These are phyloP conservation scores for Chamaea fasciata DNA, from an alignment of 2,113 vertebrate genomes.

Conservation along the genomic window DNA sequence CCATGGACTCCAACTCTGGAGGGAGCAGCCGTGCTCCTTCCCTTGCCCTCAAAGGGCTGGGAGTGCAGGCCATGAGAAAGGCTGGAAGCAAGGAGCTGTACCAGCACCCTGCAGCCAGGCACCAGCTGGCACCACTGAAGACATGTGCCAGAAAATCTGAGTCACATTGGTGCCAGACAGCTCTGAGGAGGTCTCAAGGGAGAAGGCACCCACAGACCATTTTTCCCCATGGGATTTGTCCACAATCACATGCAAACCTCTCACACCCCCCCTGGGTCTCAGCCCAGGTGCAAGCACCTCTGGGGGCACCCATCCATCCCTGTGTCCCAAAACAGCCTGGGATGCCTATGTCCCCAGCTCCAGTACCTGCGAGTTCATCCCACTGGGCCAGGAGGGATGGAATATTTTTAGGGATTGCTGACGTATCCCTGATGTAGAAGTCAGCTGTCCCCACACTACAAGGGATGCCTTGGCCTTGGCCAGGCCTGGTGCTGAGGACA, in stretches of 20 bases:
- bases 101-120: background rate
- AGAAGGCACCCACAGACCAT: background rate
- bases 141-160: background rate
- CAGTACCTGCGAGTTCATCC: accelerated
- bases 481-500: background rate
- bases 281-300: background rate
- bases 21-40: background rate
- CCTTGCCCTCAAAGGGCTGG: background rate
- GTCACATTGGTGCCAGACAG: background rate
- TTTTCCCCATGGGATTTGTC: background rate
- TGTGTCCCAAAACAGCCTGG: background rate
- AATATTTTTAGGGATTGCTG: background rate
- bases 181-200: background rate
- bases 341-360: background rate
- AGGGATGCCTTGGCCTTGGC: background rate
- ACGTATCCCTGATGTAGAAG: background rate
- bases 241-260: background rate
- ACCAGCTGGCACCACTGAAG: background rate
- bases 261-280: accelerated
- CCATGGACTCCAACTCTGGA: background rate
- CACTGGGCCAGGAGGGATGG: background rate
- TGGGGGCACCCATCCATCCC: background rate
- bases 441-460: accelerated
- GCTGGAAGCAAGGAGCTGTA: background rate
- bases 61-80: background rate